phyloP scores from a whole-genome alignment of 2,888 invertebrate genomes.

The Erpobdella octoculata region DNA sequence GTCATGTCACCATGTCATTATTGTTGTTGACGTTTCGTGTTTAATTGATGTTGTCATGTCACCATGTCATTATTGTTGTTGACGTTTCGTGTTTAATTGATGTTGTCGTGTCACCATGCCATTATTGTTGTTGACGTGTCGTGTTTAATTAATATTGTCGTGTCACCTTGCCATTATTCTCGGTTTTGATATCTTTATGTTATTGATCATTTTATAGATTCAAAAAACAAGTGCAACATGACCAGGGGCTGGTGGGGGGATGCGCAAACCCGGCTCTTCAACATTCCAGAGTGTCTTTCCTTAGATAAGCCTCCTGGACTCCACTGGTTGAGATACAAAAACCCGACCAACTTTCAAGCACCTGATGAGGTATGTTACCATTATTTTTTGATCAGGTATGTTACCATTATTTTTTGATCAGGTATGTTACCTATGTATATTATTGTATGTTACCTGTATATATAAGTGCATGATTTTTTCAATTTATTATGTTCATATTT shows the following conservation, averaged over 20 bases:
- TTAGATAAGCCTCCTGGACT: slow-evolving; percentile 69
- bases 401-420: neutral
- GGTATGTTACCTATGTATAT: no score
- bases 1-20: neutral
- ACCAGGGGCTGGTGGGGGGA: slow-evolving; percentile 74
- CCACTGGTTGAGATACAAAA: slow-evolving; percentile 77
- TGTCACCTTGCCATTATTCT: neutral
- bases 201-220: no score
- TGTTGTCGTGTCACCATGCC: no score
- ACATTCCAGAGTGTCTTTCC: slow-evolving; percentile 67
- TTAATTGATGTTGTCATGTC: no score
- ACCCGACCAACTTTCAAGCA: slow-evolving; percentile 76
- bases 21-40: no score
- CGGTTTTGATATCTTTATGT: no score
- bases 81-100: no score
- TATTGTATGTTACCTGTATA: no score
- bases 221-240: no score
- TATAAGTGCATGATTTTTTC: no score
- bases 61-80: no score
- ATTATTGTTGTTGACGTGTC: neutral
- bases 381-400: neutral
- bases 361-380: slow-evolving; percentile 84
- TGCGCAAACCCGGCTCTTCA: slow-evolving; percentile 63
- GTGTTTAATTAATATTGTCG: neutral
- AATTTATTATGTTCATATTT: no score